phyloP scores from a whole-genome alignment of 2,888 invertebrate genomes.

The Drosophila melanosoma region DNA sequence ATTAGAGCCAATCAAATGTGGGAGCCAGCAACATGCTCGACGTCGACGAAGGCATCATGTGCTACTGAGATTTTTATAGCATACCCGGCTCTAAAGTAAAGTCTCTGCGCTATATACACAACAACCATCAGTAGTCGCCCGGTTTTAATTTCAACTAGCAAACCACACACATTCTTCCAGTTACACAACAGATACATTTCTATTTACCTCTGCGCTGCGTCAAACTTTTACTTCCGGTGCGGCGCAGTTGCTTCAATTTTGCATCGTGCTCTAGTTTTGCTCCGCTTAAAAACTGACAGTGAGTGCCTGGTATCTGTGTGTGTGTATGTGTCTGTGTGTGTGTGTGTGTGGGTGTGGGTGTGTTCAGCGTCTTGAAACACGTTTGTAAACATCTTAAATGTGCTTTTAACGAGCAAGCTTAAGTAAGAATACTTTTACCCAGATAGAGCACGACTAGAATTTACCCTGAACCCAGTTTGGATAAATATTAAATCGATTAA shows the following conservation, averaged over 20 bases:
- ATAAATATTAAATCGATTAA: not conserved
- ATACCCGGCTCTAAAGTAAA: constrained; percentile 57
- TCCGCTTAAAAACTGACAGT: constrained; percentile 49
- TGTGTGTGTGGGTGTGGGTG: constrained; percentile 33
- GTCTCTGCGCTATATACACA: constrained; percentile 21
- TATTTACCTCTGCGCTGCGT: constrained; percentile 23
- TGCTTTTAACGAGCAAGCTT: constrained; percentile 78
- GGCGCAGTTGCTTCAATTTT: constrained; percentile 42
- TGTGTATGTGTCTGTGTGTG: constrained; percentile 2
- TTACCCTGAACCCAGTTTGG: not conserved
- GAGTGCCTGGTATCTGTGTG: constrained; percentile 29
- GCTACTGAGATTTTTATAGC: constrained; percentile 55
- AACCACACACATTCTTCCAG: not conserved
- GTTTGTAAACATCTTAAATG: constrained; percentile 80
- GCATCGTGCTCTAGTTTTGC: constrained; percentile 54
- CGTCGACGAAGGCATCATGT: constrained; percentile 10
- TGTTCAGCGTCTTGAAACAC: constrained; percentile 67
- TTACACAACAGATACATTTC: not conserved
- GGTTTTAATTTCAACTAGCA: constrained; percentile 36
- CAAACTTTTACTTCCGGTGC: constrained; percentile 66
- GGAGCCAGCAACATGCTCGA: constrained; percentile 13
- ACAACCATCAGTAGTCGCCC: constrained; percentile 1
- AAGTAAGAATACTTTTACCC: not conserved
- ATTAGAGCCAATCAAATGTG: constrained; percentile 69
- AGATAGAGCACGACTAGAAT: not conserved